Base-by-base conservation (phyloP, 1,140 invertebrate genomes). In the Mercenaria mercenaria region DNA sequence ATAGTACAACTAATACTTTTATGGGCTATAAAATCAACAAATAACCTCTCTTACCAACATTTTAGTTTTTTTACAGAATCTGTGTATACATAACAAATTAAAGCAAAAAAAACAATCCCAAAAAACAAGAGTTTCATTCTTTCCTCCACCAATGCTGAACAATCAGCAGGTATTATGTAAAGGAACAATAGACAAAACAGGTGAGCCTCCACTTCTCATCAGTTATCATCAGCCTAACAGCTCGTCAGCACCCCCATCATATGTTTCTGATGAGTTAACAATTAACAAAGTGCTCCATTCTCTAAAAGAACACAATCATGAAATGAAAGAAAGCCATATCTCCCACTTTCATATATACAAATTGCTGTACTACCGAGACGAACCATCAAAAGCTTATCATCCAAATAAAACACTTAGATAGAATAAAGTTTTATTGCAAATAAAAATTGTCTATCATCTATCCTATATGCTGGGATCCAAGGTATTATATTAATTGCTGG, bases 201-300 rank as follows among this genome's bases (percentile, higher is more conserved):
- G 67, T 72, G 67, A 72, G 67, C 1, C 4, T 72, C 10, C 3
- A 4, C 23, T 41, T 39, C 37, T 72, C 67, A 72, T 39, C 67
- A 39, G 11, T 41, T 72, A 39, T 72, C 67, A 72, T 37, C 34
- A 37, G 1, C 1, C 29, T 18, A 32, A 72, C 67, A 72, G 39
- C 18, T 39, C 67, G 10, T 37, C n/a, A 39, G 2, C 61, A 34
- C 15, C 37, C n/a, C 43, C 6, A 47, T 41, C 67, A 72, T 72
- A 37, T 72, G 67, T n/a, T 41, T 72, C 34, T 72, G 39, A 37
- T 72, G 67, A 72, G 39, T 72, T 72, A 72, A 72, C 67, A 72
- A 72, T 72, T 72, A 72, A 72, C 67, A 72, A 72, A 39, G 67
- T 72, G 34, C 67, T 26, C 29, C 67, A 72, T 72, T 72, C 67